Evolutionary conservation across 2,888 invertebrate genomes (phyloP), one percentile per base, ranked within the genome.

Genomic region (Calameuta idolon): DNA sequence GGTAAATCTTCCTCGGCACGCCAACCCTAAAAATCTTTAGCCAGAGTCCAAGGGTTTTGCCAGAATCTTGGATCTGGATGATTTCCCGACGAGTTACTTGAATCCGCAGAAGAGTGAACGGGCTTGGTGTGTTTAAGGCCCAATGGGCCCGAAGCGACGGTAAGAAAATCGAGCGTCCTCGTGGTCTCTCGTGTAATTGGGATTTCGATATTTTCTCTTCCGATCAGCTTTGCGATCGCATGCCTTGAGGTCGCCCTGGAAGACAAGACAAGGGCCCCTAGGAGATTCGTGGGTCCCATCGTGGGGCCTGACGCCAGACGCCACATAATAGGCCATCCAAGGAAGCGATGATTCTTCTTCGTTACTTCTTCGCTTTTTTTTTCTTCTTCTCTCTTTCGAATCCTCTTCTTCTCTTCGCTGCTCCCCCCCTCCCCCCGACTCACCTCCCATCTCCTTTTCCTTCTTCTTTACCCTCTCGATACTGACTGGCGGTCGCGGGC

Each of bases 1-100:
- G 85, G 86, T 89, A 89, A 89, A 89, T 89, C 89, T 89, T 85
- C 78, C 82, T 79, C 83, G 82, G 84, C 90, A 89, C 89, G 88
- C 88, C 86, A 88, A 87, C 88, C 55, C 55, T 23, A 9, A 55
- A 55, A 55, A 55, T 55, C 23, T 55, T 55, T 55, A 55, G 23
- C 55, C 1, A 5, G 55, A 55, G 23, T 23, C 55, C 55, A 55
- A 55, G 23, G 23, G 55, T 55, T 0, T 23, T 9, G 4, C 23
- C 9, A 55, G 23, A 23, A 55, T 55, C 1, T 4, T 40, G 15
- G 40, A 40, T 40, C 15, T 23, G 0, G 55, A 55, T 55, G 23
- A 23, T 23, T 55, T 55, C 2, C 9, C 9, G 35, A 0, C 23
- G 5, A 55, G 23, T 55, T 23, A 0, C 15, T 9, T 23, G 23